A percentile compares a stretch with the other conserved stretches of the same genome.
These are phyloP conservation scores for Nomada ruficornis DNA, from an alignment of 2,888 invertebrate genomes.

Conservation along the genomic window DNA sequence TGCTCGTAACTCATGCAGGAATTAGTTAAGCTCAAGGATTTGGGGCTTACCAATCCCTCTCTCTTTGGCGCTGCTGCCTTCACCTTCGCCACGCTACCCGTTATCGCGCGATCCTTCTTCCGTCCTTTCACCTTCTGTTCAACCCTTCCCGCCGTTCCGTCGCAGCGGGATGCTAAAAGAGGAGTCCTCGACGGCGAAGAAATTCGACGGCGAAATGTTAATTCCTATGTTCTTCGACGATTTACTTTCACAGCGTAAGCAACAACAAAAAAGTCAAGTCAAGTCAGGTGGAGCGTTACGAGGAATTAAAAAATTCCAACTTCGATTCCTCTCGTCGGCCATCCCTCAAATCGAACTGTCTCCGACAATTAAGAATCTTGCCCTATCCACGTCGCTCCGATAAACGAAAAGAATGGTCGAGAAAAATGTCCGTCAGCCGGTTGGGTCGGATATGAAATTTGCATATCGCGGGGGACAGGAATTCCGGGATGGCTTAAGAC, in stretches of 20 bases:
- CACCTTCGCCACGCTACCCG: slow-evolving; percentile 64
- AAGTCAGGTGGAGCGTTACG: too few species aligned
- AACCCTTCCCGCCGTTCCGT: slow-evolving; percentile 8
- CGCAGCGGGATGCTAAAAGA: neutral
- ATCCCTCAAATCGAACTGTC: too few species aligned
- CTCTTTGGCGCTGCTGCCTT: slow-evolving; percentile 62
- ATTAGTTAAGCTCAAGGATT: slow-evolving; percentile 84
- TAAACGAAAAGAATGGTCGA: neutral
- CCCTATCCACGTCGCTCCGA: neutral
- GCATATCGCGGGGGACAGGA: slow-evolving; percentile 44
- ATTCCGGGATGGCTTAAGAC: slow-evolving; percentile 47
- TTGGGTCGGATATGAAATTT: slow-evolving; percentile 46
- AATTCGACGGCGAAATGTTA: too few species aligned
- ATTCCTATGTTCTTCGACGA: too few species aligned
- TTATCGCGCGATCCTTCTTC: slow-evolving; percentile 72
- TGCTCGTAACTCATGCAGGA: slow-evolving; percentile 82
- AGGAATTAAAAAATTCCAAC: too few species aligned
- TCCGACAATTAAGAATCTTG: slow-evolving; percentile 3
- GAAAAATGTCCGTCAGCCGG: slow-evolving; percentile 31
- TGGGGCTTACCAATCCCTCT: slow-evolving; percentile 76
- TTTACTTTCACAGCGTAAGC: too few species aligned
- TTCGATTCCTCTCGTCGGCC: too few species aligned
- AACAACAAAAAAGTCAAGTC: too few species aligned
- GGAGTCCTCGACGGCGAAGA: too few species aligned
- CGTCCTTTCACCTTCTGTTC: slow-evolving; percentile 51